These are phyloP conservation scores for Holothuria glaberrima DNA, from an alignment of 35 echinoderm and acorn worm genomes.

Conservation along the genomic window DNA sequence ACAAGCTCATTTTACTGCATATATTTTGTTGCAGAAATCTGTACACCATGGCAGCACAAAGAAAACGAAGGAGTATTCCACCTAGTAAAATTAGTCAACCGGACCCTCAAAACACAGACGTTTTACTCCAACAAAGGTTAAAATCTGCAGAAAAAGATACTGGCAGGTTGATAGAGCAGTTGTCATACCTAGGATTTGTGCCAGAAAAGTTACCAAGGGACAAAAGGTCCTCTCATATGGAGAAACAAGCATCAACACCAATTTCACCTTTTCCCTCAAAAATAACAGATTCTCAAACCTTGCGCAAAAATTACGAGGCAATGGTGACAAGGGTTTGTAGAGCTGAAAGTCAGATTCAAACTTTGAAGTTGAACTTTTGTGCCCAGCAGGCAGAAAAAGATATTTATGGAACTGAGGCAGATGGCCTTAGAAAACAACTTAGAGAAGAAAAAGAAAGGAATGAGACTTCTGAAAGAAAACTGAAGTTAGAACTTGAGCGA, in stretches of 20 bases:
- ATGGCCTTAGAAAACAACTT: conserved; percentile 16
- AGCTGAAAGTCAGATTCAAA: conserved; percentile 88
- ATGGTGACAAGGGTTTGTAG: conserved; percentile 78
- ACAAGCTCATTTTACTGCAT: too few relatives aligned
- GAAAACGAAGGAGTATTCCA: conserved; percentile 1
- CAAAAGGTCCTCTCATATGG: background rate
- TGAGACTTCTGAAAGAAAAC: conserved; percentile 44
- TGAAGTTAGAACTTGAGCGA: conserved; percentile 66
- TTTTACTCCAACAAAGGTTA: conserved; percentile 77
- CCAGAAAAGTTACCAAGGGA: background rate
- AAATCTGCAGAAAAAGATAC: conserved; percentile 81
- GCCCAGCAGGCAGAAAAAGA: conserved; percentile 80
- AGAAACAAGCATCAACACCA: conserved; percentile 15
- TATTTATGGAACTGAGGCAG: conserved; percentile 43
- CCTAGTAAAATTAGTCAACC: conserved; percentile 5
- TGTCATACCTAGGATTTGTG: conserved; percentile 69
- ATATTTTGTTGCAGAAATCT: too few relatives aligned
- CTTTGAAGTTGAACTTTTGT: conserved; percentile 88
- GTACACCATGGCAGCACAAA: background rate
- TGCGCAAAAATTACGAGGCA: conserved; percentile 78
- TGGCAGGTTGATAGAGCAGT: conserved; percentile 64
- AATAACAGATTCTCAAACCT: conserved; percentile 46
- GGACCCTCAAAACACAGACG: background rate
- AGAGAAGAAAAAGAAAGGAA: conserved; percentile 43
- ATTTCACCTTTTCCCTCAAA: conserved; percentile 54